Conservation (phyloP, 2,888 invertebrate genomes). For the Chirona hameri region DNA sequence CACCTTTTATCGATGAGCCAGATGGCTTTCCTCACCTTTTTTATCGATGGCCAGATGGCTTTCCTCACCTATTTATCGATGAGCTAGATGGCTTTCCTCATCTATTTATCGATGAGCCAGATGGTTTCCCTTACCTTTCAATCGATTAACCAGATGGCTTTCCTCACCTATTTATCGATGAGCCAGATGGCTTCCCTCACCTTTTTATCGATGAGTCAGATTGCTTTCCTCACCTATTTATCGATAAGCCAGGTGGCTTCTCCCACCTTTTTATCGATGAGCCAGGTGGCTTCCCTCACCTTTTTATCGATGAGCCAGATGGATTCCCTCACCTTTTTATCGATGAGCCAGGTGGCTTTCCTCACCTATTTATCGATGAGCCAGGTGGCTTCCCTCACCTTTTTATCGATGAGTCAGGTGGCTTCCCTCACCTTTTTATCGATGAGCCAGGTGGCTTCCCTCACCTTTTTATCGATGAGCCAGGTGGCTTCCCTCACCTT, state of each 20-base stretch:
- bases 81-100: conserved; percentile 78
- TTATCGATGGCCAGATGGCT: conserved; percentile 88
- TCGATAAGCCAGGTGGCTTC: conserved; percentile 87
- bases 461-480: conserved; percentile 87
- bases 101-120: conserved; percentile 89
- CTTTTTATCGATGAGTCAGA: conserved; percentile 88
- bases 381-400: conserved; percentile 80
- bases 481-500: conserved; percentile 80
- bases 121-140: conserved; percentile 74
- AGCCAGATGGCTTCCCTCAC: conserved; percentile 83
- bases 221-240: conserved; percentile 74
- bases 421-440: conserved; percentile 80
- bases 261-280: conserved; percentile 81
- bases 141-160: conserved; percentile 87
- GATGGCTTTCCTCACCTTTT: conserved; percentile 75
- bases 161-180: conserved; percentile 78
- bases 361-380: conserved; percentile 85
- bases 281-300: conserved; percentile 79
- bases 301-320: conserved; percentile 91
- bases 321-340: conserved; percentile 70
- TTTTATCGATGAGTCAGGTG: conserved; percentile 89
- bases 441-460: conserved; percentile 78
- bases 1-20: conserved; percentile 90
- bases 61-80: conserved; percentile 78
- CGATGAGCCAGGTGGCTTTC: conserved; percentile 82